Conservation (phyloP, 2,113 vertebrate species). For the Laticauda laticaudata region DNA sequence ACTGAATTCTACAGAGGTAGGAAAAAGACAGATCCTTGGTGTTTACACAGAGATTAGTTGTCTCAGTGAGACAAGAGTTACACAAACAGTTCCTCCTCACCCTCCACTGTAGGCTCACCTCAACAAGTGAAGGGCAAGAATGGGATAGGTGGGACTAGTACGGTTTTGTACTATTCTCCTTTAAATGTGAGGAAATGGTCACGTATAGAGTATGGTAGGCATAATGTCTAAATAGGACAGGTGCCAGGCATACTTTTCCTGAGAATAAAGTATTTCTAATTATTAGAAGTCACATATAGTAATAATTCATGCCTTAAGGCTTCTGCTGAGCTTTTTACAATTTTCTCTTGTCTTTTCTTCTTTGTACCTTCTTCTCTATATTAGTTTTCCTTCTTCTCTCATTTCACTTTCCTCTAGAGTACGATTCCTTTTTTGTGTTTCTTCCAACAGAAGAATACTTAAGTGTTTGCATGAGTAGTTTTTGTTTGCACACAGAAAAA, state of each 20-base stretch:
- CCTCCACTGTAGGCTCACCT: background rate
- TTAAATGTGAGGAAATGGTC: background rate
- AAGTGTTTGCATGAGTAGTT: background rate
- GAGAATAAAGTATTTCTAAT: background rate
- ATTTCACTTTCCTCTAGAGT: background rate
- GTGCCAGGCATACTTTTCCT: background rate
- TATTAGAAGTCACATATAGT: background rate
- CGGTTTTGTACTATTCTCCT: background rate
- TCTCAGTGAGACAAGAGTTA: background rate
- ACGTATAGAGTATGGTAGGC: background rate
- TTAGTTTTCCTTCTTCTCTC: background rate
- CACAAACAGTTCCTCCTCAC: background rate
- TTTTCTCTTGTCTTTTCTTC: background rate
- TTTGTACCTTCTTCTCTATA: background rate
- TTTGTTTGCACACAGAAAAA: background rate
- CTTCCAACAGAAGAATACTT: background rate
- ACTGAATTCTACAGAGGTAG: background rate
- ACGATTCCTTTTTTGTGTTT: background rate
- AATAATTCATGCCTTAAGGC: background rate
- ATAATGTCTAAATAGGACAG: background rate
- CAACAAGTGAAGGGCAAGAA: background rate
- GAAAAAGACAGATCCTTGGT: background rate
- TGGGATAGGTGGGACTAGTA: background rate
- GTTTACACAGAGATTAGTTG: background rate
- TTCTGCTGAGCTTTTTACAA: background rate